A percentile compares a stretch with the other conserved stretches of the same genome.
Evolutionary conservation across 2,797 vertebrate genomes (phyloP).

Genomic region (Prionace glauca): DNA sequence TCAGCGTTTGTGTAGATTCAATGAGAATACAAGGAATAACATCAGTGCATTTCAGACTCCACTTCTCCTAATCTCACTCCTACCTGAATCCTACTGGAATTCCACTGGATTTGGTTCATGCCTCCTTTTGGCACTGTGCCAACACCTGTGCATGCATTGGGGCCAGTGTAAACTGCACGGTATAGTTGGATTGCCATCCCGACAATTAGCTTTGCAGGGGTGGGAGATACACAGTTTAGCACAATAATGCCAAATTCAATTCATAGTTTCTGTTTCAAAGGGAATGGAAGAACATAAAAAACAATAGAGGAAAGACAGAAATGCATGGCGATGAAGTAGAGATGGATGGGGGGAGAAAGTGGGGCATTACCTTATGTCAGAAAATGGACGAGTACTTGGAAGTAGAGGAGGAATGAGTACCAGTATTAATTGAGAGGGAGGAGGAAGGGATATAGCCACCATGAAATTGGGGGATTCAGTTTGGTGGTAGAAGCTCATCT

Average conservation of each 20-base stretch:
- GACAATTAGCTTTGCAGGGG: neutral
- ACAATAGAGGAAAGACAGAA: neutral
- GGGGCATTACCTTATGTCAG: neutral
- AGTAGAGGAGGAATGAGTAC: too few species aligned
- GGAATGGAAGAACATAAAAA: neutral
- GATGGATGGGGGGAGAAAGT: neutral
- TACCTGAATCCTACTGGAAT: neutral
- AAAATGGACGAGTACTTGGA: too few species aligned
- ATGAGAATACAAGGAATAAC: neutral
- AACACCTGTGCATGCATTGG: neutral
- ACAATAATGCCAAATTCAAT: neutral
- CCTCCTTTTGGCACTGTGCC: neutral
- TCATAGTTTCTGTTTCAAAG: neutral
- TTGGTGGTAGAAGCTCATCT: accelerated
- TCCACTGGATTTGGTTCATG: neutral
- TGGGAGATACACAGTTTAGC: neutral
- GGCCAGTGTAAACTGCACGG: too few species aligned
- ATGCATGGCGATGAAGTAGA: neutral
- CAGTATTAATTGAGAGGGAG: neutral
- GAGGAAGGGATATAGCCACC: accelerated
- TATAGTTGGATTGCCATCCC: neutral
- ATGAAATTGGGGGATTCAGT: accelerated
- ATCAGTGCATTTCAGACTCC: neutral
- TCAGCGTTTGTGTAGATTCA: neutral
- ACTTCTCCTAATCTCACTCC: neutral